phyloP scores from a whole-genome alignment of 2,888 invertebrate genomes.

The Cheilosia vulpina region DNA sequence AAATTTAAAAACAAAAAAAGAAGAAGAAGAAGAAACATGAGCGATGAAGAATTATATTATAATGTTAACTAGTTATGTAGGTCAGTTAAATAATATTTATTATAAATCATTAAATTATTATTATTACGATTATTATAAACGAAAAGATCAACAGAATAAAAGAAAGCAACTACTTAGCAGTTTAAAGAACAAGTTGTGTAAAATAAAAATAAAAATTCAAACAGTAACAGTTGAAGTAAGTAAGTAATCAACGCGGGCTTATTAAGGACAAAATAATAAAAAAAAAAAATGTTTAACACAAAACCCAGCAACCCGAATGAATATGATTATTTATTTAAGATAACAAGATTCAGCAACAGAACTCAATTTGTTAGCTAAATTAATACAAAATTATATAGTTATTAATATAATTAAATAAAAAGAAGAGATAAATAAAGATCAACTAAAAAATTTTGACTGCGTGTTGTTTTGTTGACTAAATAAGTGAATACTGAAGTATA shows the following conservation, averaged over 20 bases:
- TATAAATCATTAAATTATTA: conserved; percentile 77
- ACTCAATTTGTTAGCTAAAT: conserved; percentile 63
- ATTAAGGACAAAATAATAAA: conserved; percentile 66
- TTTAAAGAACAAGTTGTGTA: conserved; percentile 77
- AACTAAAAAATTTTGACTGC: conserved; percentile 79
- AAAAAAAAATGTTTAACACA: conserved; percentile 76
- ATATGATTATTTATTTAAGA: conserved; percentile 80
- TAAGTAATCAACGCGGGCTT: conserved; percentile 75
- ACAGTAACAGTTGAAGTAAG: conserved; percentile 68
- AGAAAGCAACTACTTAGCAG: conserved; percentile 73
- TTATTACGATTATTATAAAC: conserved; percentile 74
- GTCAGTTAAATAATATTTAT: conserved; percentile 82
- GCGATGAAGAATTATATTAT: conserved; percentile 78
- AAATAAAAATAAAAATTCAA: conserved; percentile 75
- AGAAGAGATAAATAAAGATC: conserved; percentile 63
- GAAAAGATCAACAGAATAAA: conserved; percentile 65
- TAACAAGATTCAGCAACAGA: conserved; percentile 76
- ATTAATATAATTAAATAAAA: conserved; percentile 60
- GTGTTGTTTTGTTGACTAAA: conserved; percentile 80
- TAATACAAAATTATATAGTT: conserved; percentile 56
- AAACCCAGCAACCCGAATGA: conserved; percentile 78
- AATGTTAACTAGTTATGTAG: conserved; percentile 83
- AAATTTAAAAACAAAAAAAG: conserved; percentile 76
- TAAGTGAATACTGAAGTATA: conserved; percentile 33
- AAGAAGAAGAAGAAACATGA: conserved; percentile 78